Evolutionary conservation across 1,140 invertebrate genomes (phyloP).

Genomic region (Marisa cornuarietis): DNA sequence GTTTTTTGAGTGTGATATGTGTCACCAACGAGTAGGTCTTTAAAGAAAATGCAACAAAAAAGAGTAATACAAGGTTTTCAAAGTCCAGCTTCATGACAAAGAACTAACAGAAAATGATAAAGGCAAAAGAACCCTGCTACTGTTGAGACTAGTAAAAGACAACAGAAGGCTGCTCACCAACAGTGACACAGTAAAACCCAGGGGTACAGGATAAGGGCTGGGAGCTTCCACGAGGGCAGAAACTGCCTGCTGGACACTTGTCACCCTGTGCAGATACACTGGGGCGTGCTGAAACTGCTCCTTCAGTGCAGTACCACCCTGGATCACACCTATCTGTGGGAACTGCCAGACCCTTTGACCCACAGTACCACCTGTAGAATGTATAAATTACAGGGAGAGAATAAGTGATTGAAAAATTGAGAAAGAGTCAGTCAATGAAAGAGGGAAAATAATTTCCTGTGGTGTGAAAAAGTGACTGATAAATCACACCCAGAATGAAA

Average conservation of each 20-base stretch:
- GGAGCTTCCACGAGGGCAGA: constrained; percentile 57
- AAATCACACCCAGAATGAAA: background rate
- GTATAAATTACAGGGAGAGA: background rate
- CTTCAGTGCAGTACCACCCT: constrained; percentile 58
- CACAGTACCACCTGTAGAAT: constrained; percentile 51
- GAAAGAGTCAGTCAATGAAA: background rate
- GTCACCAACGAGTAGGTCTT: background rate
- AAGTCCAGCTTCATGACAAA: background rate
- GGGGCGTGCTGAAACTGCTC: constrained; percentile 41
- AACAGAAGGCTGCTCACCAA: constrained; percentile 31
- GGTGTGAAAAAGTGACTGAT: too few relatives aligned
- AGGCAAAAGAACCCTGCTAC: background rate
- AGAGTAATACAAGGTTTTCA: background rate
- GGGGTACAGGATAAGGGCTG: constrained; percentile 51
- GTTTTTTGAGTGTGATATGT: too few relatives aligned
- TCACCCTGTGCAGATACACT: constrained; percentile 42
- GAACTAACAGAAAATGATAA: background rate
- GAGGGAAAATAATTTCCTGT: too few relatives aligned
- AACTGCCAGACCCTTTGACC: constrained; percentile 42
- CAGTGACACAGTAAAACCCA: constrained; percentile 55
- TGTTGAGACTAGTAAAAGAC: background rate
- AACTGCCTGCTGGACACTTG: constrained; percentile 53
- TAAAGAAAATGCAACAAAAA: background rate
- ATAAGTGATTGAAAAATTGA: background rate
- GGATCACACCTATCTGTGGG: constrained; percentile 55